A percentile compares a stretch with the other conserved stretches of the same genome.
phyloP scores from a whole-genome alignment of 2,888 invertebrate species.

The Griposia aprilina region DNA sequence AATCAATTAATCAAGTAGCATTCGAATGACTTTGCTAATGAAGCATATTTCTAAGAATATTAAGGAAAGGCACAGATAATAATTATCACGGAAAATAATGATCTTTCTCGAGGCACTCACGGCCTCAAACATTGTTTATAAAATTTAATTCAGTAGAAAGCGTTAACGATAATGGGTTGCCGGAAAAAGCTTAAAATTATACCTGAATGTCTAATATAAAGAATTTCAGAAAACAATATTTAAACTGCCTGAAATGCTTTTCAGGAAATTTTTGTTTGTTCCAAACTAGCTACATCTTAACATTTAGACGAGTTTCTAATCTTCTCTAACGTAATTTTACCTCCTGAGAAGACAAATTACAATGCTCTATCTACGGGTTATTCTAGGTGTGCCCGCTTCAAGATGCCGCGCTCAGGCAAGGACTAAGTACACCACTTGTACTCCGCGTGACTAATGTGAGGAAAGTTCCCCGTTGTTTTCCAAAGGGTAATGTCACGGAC shows the following conservation, averaged over 20 bases:
- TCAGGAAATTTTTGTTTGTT: too few relatives aligned
- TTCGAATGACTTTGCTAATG: not conserved
- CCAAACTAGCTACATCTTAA: not conserved
- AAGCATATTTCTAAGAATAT: not conserved
- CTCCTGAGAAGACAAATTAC: conserved; percentile 29
- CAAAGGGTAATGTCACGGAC: conserved; percentile 63
- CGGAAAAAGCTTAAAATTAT: conserved; percentile 6
- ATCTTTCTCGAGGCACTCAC: not conserved
- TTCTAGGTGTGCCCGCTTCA: conserved; percentile 4
- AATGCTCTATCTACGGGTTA: conserved; percentile 13
- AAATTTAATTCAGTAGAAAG: conserved; percentile 14
- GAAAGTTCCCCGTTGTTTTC: conserved; percentile 49
- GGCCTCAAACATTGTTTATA: not conserved
- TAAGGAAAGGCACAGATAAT: not conserved
- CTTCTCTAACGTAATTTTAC: not conserved
- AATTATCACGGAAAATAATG: not conserved
- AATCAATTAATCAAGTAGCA: not conserved
- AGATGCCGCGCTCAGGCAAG: not conserved
- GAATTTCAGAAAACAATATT: not conserved
- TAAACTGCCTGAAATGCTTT: not conserved
- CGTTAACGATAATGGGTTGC: not conserved
- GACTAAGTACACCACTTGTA: conserved; percentile 18
- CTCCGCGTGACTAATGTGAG: conserved; percentile 53
- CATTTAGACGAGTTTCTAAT: not conserved
- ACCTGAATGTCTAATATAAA: not conserved